Evolutionary conservation across 2,888 invertebrate species (phyloP).

Genomic region (Dilophus febrilis): DNA sequence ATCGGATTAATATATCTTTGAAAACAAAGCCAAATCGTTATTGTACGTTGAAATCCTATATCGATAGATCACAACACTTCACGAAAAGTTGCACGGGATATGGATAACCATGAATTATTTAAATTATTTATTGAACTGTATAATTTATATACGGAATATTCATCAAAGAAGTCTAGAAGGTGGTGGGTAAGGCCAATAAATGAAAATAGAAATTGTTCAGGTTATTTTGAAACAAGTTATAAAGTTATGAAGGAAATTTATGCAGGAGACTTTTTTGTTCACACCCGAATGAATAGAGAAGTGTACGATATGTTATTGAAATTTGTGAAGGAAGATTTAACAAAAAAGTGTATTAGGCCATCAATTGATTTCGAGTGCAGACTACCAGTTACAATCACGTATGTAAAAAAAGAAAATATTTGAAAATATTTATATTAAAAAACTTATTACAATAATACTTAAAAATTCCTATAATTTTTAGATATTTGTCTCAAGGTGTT

Average conservation of each 20-base stretch:
- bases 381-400: constrained; percentile 3
- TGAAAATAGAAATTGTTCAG: background rate
- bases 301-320: background rate
- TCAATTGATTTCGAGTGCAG: constrained; percentile 1
- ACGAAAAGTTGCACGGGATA: too few relatives aligned
- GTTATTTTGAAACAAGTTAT: background rate
- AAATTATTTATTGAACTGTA: too few relatives aligned
- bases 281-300: background rate
- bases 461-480: too few relatives aligned
- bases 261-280: background rate
- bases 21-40: too few relatives aligned
- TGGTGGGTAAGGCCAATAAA: background rate
- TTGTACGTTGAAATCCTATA: too few relatives aligned
- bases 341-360: background rate
- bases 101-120: too few relatives aligned
- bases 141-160: too few relatives aligned
- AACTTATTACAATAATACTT: too few relatives aligned
- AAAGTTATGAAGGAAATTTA: background rate
- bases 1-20: too few relatives aligned
- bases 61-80: too few relatives aligned
- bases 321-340: background rate
- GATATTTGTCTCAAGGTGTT: too few relatives aligned
- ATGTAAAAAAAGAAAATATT: background rate
- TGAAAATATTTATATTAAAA: background rate
- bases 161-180: background rate